These are phyloP conservation scores for Spilogale gracilis DNA, from an alignment of 2,113 vertebrate species.

Conservation along the genomic window DNA sequence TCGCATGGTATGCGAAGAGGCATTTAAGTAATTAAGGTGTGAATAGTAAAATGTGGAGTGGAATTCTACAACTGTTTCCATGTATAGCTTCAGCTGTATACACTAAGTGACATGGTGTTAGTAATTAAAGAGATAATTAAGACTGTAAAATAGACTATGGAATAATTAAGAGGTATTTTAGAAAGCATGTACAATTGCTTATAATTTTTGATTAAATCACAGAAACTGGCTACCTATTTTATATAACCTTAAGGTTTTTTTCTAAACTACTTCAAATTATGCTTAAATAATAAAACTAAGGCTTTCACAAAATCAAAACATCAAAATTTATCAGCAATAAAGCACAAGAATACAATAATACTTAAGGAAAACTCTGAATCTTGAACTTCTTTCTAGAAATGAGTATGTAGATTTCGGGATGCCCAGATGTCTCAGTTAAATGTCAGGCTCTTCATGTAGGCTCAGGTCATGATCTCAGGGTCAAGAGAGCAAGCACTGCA, in stretches of 20 bases:
- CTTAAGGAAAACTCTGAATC: slow-evolving; percentile 8
- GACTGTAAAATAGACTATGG: background rate
- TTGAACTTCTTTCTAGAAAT: background rate
- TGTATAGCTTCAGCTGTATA: background rate
- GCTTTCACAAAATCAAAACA: slow-evolving; percentile 16
- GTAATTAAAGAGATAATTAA: background rate
- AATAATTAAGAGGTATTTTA: background rate
- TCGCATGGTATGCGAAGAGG: background rate
- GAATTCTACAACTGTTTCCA: background rate
- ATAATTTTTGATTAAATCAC: background rate
- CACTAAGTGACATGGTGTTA: background rate
- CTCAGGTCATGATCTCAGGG: background rate
- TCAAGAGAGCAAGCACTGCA: no score
- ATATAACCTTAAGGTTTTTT: background rate
- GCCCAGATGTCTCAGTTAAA: background rate
- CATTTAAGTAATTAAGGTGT: background rate
- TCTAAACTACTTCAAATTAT: slow-evolving; percentile 11
- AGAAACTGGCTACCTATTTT: background rate
- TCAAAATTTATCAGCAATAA: background rate
- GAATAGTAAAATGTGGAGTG: background rate
- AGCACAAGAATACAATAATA: background rate
- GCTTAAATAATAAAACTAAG: slow-evolving; percentile 26
- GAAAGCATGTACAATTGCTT: background rate
- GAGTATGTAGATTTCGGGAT: background rate
- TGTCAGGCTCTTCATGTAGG: background rate